phyloP scores from a whole-genome alignment of 2,888 invertebrate genomes.

The Maniola hyperantus region DNA sequence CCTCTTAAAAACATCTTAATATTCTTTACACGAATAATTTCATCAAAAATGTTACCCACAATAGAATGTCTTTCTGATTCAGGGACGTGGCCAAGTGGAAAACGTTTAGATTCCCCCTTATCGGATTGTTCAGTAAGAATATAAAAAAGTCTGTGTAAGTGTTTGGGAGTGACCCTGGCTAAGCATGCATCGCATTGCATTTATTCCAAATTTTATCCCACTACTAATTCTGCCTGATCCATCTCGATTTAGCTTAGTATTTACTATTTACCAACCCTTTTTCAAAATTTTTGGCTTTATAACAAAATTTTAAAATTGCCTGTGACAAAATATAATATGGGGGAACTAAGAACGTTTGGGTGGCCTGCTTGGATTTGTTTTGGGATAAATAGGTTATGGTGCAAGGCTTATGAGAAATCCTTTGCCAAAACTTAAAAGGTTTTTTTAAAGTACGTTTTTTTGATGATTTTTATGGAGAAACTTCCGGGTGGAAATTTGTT shows the following conservation, averaged over 20 bases:
- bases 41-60: constrained; percentile 3
- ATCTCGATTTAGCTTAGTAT: constrained; percentile 26
- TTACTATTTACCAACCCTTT: constrained; percentile 14
- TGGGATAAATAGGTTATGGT: not conserved
- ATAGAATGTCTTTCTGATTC: constrained; percentile 49
- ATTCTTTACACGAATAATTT: constrained; percentile 1
- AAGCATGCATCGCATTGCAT: constrained; percentile 32
- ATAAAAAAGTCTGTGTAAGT: constrained; percentile 65
- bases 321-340: not conserved
- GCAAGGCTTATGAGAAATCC: not conserved
- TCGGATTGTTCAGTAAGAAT: constrained; percentile 68
- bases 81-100: constrained; percentile 66
- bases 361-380: not conserved
- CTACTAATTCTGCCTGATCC: constrained; percentile 31
- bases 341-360: not conserved
- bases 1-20: not conserved
- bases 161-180: constrained; percentile 49
- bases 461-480: not conserved
- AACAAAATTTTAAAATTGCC: not conserved
- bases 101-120: constrained; percentile 66
- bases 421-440: not conserved
- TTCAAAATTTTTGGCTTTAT: constrained; percentile 14
- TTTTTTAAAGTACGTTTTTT: not conserved
- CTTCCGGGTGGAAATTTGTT: not conserved
- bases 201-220: constrained; percentile 35